phyloP scores from a whole-genome alignment of 2,888 invertebrate genomes.

The Escarpia spicata region DNA sequence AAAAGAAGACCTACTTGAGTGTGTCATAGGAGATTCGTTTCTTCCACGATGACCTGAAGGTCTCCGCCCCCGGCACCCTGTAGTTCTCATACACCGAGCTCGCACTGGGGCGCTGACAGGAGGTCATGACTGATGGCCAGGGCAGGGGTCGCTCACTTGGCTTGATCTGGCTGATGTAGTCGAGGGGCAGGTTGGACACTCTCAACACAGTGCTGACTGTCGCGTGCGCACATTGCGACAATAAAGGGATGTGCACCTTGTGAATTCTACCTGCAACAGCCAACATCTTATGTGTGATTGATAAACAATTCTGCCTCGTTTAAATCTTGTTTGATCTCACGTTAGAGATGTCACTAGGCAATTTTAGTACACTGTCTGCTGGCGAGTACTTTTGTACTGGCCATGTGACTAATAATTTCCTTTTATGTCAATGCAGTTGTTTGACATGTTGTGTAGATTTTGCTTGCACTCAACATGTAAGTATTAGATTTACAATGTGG shows the following conservation, averaged over 20 bases:
- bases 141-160: neutral
- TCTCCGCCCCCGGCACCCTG: neutral
- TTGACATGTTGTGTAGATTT: too few species aligned
- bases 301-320: too few species aligned
- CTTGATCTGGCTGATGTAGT: constrained; percentile 77
- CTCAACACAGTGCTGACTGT: constrained; percentile 81
- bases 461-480: too few species aligned
- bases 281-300: neutral
- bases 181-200: constrained; percentile 86
- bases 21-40: neutral
- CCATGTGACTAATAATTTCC: too few species aligned
- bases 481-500: too few species aligned
- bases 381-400: too few species aligned
- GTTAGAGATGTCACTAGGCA: too few species aligned
- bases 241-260: constrained; percentile 77
- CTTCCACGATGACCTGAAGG: neutral
- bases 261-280: constrained; percentile 44
- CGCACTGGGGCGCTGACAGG: neutral
- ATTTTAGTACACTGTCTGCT: too few species aligned
- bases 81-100: constrained; percentile 7
- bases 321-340: too few species aligned
- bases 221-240: constrained; percentile 72
- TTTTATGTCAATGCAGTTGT: too few species aligned
- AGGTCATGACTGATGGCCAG: neutral
- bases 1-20: neutral